Conservation (phyloP, 2,888 invertebrate genomes). For the Eupsilia transversa region DNA sequence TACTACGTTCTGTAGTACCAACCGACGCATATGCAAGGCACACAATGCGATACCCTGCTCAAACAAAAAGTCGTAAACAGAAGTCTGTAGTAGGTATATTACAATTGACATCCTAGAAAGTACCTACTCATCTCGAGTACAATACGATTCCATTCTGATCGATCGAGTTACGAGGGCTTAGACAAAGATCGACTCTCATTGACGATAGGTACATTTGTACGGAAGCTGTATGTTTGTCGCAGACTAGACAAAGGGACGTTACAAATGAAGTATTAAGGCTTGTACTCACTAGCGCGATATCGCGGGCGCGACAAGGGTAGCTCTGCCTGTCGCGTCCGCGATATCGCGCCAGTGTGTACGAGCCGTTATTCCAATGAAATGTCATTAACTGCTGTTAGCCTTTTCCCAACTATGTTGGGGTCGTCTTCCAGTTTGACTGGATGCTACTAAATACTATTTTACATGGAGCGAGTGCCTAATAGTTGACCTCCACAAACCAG, state of each 20-base stretch:
- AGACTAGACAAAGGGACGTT: background rate
- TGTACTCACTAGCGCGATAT: too few species aligned
- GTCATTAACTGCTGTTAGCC: too few species aligned
- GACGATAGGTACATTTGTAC: constrained; percentile 12
- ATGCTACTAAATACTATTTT: background rate
- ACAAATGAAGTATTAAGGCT: constrained; percentile 5
- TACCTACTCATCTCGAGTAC: constrained; percentile 35
- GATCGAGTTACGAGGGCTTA: constrained; percentile 40
- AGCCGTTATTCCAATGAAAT: too few species aligned
- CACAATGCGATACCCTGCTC: constrained; percentile 15
- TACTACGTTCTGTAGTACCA: background rate
- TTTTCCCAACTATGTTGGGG: background rate
- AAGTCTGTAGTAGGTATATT: constrained; percentile 25
- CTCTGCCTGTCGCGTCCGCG: too few species aligned
- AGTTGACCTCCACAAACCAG: background rate
- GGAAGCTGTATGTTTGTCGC: constrained; percentile 7
- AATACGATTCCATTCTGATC: constrained; percentile 41
- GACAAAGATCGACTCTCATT: constrained; percentile 34
- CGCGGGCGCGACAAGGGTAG: too few species aligned
- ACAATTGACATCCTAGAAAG: constrained; percentile 23
- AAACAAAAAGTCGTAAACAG: constrained; percentile 12
- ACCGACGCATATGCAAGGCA: background rate
- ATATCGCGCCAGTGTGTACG: too few species aligned
- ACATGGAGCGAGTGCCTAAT: background rate
- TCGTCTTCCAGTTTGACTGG: background rate